Conservation (phyloP, 2,113 vertebrate genomes). For the Dascyllus trimaculatus region DNA sequence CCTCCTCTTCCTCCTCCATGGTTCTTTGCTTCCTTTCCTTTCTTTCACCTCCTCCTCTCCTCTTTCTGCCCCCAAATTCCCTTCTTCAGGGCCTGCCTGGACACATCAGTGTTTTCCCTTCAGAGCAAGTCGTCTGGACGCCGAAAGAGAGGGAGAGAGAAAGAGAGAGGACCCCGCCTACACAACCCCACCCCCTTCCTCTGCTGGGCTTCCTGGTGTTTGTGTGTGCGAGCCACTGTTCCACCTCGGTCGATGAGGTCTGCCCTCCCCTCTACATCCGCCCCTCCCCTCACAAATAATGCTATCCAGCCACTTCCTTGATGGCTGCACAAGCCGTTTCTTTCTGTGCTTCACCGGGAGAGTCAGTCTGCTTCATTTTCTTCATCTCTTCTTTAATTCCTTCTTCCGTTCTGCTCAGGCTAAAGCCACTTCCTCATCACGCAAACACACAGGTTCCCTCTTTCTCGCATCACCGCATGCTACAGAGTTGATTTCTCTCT, state of each 20-base stretch:
- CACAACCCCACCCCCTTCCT: slow-evolving; percentile 81
- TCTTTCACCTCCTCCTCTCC: slow-evolving; percentile 34
- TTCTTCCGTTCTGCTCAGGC: slow-evolving; percentile 35
- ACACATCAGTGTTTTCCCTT: slow-evolving; percentile 75
- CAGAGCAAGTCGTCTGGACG: slow-evolving; percentile 73
- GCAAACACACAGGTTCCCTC: slow-evolving; percentile 13
- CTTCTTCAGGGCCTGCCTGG: slow-evolving; percentile 63
- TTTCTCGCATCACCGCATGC: background rate
- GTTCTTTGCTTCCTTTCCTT: slow-evolving; percentile 32
- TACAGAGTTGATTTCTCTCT: slow-evolving; percentile 3
- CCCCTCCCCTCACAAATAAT: slow-evolving; percentile 73
- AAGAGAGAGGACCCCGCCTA: slow-evolving; percentile 74
- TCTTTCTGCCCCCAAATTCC: slow-evolving; percentile 48
- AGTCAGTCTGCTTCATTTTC: slow-evolving; percentile 17
- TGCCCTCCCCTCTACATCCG: slow-evolving; percentile 59
- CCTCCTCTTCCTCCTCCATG: slow-evolving; percentile 89
- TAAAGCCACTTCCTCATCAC: slow-evolving; percentile 54
- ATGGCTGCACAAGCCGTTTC: slow-evolving; percentile 31
- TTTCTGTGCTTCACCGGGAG: slow-evolving; percentile 20
- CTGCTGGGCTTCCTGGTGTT: slow-evolving; percentile 80
- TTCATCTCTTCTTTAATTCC: slow-evolving; percentile 33
- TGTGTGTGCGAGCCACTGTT: slow-evolving; percentile 60
- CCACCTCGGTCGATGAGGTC: slow-evolving; percentile 76
- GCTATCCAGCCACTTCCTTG: slow-evolving; percentile 71
- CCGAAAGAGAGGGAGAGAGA: slow-evolving; percentile 59